These are phyloP conservation scores for Paragorgia papillata DNA, from an alignment of 92 coral and sea anemone genomes.

Conservation along the genomic window DNA sequence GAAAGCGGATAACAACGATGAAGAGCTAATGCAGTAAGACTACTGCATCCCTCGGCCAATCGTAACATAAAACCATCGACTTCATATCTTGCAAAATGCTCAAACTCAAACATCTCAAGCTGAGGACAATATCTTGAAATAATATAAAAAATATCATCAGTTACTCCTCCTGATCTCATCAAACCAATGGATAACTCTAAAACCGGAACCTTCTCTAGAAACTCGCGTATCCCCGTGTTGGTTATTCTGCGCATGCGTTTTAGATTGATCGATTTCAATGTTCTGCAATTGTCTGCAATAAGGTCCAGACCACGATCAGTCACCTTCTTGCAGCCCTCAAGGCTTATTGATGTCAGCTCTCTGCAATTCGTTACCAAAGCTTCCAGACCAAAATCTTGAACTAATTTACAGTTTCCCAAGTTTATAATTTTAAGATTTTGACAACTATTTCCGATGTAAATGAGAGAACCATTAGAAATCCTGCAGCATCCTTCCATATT, in stretches of 20 bases:
- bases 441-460: slow-evolving; percentile 68
- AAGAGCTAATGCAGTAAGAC: slow-evolving; percentile 7
- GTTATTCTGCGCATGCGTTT: slow-evolving; percentile 67
- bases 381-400: slow-evolving; percentile 72
- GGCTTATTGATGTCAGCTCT: slow-evolving; percentile 55
- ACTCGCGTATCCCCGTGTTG: slow-evolving; percentile 63
- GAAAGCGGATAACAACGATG: slow-evolving; percentile 32
- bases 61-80: slow-evolving; percentile 33
- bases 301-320: slow-evolving; percentile 68
- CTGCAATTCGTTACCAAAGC: slow-evolving; percentile 64
- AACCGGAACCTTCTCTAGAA: slow-evolving; percentile 53
- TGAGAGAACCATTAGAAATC: slow-evolving; percentile 69
- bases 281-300: slow-evolving; percentile 63
- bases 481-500: slow-evolving; percentile 63
- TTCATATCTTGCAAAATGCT: slow-evolving; percentile 37
- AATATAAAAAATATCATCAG: slow-evolving; percentile 33
- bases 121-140: slow-evolving; percentile 29
- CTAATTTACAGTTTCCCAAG: slow-evolving; percentile 63
- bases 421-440: slow-evolving; percentile 61
- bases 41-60: slow-evolving; percentile 21
- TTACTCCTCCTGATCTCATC: slow-evolving; percentile 66
- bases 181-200: slow-evolving; percentile 72
- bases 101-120: slow-evolving; percentile 31
- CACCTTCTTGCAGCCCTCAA: slow-evolving; percentile 68
- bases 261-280: slow-evolving; percentile 63